Percentiles rank a stretch among this genome's conserved stretches.
phyloP scores from a whole-genome alignment of 2,888 invertebrate genomes.

The Chrysina gloriosa region DNA sequence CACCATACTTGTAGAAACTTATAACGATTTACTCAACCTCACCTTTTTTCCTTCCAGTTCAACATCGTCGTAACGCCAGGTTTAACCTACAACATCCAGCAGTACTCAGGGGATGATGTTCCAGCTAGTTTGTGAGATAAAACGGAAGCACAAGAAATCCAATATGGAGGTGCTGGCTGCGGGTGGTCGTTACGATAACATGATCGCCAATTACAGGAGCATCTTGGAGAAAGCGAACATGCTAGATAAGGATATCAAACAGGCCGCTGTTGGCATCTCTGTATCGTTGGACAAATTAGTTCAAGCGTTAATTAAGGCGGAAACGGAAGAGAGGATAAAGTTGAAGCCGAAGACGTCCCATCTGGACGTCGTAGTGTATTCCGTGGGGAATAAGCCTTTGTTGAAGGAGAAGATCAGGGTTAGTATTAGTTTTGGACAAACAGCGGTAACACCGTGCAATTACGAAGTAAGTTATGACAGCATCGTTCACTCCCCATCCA shows the following conservation, averaged over 20 bases:
- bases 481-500: too few species aligned
- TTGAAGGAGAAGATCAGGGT: constrained; percentile 68
- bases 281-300: constrained; percentile 85
- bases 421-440: constrained; percentile 41
- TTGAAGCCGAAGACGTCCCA: constrained; percentile 52
- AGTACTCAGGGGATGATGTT: constrained; percentile 77
- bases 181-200: constrained; percentile 90
- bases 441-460: too few species aligned
- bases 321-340: constrained; percentile 61
- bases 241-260: constrained; percentile 56
- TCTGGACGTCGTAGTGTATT: constrained; percentile 77
- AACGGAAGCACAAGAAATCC: constrained; percentile 67
- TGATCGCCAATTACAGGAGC: constrained; percentile 79
- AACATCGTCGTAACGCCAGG: constrained; percentile 71
- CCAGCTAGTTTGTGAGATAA: constrained; percentile 73
- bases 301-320: constrained; percentile 67
- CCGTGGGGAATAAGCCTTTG: constrained; percentile 71
- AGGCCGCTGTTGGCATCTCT: constrained; percentile 84
- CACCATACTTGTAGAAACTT: too few species aligned
- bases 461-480: too few species aligned
- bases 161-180: constrained; percentile 82
- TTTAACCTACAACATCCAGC: constrained; percentile 71
- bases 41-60: constrained; percentile 65
- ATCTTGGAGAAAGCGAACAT: constrained; percentile 57
- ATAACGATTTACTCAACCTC: not conserved